A percentile compares a stretch with the other conserved stretches of the same genome.
Conservation (phyloP, 35 echinoderm and acorn worm species). For the Hemicentrotus pulcherrimus region DNA sequence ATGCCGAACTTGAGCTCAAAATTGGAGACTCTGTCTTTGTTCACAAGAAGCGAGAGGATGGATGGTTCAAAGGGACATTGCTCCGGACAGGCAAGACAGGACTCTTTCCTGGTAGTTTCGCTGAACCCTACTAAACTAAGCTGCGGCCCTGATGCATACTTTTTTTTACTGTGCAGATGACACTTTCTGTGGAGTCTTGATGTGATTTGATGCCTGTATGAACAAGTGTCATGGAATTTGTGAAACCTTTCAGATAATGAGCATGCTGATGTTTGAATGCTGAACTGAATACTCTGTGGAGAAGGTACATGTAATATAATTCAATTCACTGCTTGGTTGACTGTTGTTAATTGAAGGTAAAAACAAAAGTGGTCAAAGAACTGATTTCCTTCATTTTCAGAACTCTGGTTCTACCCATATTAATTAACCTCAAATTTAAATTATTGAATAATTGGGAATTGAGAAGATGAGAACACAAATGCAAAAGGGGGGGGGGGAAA, state of each 20-base stretch:
- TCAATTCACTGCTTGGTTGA: too few species aligned
- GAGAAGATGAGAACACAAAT: too few species aligned
- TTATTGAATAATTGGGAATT: too few species aligned
- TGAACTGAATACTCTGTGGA: background rate
- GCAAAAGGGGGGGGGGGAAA: too few species aligned
- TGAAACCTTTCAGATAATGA: background rate
- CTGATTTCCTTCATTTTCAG: too few species aligned
- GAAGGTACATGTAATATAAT: too few species aligned
- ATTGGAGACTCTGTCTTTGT: slow-evolving; percentile 82
- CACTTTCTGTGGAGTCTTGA: background rate
- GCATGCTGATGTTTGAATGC: background rate
- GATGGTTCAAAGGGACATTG: slow-evolving; percentile 93
- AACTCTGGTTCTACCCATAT: too few species aligned
- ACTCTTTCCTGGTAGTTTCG: slow-evolving; percentile 88
- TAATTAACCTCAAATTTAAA: too few species aligned
- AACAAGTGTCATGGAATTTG: background rate
- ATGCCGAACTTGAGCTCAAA: slow-evolving; percentile 74
- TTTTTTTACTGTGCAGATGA: background rate
- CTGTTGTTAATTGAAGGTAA: too few species aligned
- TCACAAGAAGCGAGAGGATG: slow-evolving; percentile 92
- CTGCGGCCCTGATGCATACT: background rate
- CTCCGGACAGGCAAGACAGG: slow-evolving; percentile 83
- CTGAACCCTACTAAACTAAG: slow-evolving; percentile 72
- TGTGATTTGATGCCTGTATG: background rate
- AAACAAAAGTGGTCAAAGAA: too few species aligned